Conservation (phyloP, 30 jellyfish, hydroid and myxozoan species). For the Turritopsis rubra region DNA sequence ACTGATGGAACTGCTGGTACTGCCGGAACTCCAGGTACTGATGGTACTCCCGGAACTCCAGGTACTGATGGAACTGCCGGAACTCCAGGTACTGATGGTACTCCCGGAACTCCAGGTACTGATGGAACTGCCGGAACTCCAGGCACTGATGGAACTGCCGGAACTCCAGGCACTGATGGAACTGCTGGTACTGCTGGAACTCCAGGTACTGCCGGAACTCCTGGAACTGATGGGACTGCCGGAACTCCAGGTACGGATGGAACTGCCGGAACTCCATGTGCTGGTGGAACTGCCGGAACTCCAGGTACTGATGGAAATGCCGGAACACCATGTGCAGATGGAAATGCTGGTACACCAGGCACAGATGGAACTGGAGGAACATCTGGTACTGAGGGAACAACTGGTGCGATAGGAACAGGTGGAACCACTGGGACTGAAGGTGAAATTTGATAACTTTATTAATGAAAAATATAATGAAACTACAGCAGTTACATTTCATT, state of each 20-base stretch:
- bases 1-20: constrained; percentile 5
- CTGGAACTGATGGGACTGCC: not conserved
- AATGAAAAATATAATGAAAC: no score
- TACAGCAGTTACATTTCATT: no score
- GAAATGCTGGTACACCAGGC: not conserved
- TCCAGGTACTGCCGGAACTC: constrained; percentile 14
- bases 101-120: not conserved
- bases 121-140: constrained; percentile 15
- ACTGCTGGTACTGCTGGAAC: constrained; percentile 11
- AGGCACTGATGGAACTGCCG: constrained; percentile 7
- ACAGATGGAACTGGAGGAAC: constrained; percentile 7
- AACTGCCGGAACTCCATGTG: constrained; percentile 1
- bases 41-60: not conserved
- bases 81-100: constrained; percentile 13
- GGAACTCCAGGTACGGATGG: constrained; percentile 10
- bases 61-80: not conserved
- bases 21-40: constrained; percentile 10
- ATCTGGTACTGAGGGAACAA: not conserved
- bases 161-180: not conserved
- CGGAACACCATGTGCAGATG: not conserved
- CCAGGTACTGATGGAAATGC: constrained; percentile 9
- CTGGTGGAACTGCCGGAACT: constrained; percentile 14
- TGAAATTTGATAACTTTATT: not conserved
- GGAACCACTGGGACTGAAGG: constrained; percentile 42
- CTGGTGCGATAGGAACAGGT: no score